These are phyloP conservation scores for Chaenodraco wilsoni DNA, from an alignment of 2,797 vertebrate species.

Conservation along the genomic window DNA sequence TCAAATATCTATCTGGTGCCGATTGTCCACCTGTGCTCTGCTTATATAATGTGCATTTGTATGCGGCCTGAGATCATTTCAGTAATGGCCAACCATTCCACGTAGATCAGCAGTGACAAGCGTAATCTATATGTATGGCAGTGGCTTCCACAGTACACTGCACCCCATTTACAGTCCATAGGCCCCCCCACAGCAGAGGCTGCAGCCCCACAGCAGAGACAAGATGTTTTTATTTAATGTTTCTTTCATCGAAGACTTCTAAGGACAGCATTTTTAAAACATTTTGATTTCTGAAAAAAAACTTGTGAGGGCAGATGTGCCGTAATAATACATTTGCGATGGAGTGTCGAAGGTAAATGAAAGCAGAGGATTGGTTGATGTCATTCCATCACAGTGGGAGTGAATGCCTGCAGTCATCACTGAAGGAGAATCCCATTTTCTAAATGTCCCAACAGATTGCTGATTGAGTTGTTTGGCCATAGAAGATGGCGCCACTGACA, in stretches of 20 bases:
- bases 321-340: slow-evolving; percentile 51
- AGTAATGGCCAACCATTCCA: slow-evolving; percentile 67
- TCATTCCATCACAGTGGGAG: slow-evolving; percentile 50
- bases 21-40: slow-evolving; percentile 70
- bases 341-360: slow-evolving; percentile 41
- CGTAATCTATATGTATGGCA: slow-evolving; percentile 70
- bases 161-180: slow-evolving; percentile 60
- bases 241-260: slow-evolving; percentile 41
- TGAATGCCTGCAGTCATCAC: slow-evolving; percentile 61
- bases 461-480: slow-evolving; percentile 64
- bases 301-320: slow-evolving; percentile 38
- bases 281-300: slow-evolving; percentile 51
- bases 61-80: slow-evolving; percentile 70
- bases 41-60: slow-evolving; percentile 71
- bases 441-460: slow-evolving; percentile 64
- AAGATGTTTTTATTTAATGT: slow-evolving; percentile 50
- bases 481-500: slow-evolving; percentile 59
- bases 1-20: slow-evolving; percentile 65
- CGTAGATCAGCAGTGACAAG: slow-evolving; percentile 72
- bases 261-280: slow-evolving; percentile 42
- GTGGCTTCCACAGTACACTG: slow-evolving; percentile 59
- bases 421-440: slow-evolving; percentile 62
- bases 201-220: slow-evolving; percentile 24
- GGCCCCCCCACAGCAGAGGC: slow-evolving; percentile 30
- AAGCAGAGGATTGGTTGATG: slow-evolving; percentile 48